Evolutionary conservation across 2,797 vertebrate genomes (phyloP).

Genomic region (Macropodus opercularis): DNA sequence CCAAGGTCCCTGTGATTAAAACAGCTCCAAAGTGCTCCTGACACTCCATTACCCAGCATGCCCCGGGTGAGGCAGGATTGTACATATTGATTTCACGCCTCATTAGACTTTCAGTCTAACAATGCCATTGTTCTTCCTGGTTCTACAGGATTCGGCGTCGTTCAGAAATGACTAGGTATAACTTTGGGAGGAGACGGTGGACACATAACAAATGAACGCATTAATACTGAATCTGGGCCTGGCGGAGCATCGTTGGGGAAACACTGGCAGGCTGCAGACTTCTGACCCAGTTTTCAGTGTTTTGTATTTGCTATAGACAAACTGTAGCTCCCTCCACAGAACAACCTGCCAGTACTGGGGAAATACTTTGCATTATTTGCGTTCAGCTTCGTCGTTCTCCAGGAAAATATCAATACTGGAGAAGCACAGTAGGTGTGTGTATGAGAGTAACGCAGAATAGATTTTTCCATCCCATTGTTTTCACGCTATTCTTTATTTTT

Average conservation of each 20-base stretch:
- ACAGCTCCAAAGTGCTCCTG: constrained; percentile 77
- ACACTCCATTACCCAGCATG: constrained; percentile 85
- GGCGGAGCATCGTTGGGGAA: constrained; percentile 20
- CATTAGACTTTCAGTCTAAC: constrained; percentile 83
- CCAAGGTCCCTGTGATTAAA: constrained; percentile 83
- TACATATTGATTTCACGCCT: constrained; percentile 85
- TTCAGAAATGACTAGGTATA: constrained; percentile 67
- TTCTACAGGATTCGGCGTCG: constrained; percentile 59
- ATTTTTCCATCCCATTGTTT: constrained; percentile 11
- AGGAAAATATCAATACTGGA: constrained; percentile 3
- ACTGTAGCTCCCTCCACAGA: not conserved
- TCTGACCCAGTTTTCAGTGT: constrained; percentile 52
- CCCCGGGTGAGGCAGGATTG: constrained; percentile 74
- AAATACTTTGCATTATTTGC: constrained; percentile 2
- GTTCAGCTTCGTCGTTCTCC: not conserved
- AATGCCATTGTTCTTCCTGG: constrained; percentile 75
- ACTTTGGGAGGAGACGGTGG: constrained; percentile 59
- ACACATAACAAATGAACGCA: constrained; percentile 71
- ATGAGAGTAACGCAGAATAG: not conserved
- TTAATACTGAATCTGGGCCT: constrained; percentile 56
- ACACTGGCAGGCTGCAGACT: constrained; percentile 23
- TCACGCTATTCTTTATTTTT: constrained; percentile 1
- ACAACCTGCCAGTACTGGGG: not conserved
- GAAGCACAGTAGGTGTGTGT: not conserved
- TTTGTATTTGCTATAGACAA: constrained; percentile 13